These are phyloP conservation scores for Bufo bufo DNA, from an alignment of 2,113 vertebrate genomes.

Conservation along the genomic window DNA sequence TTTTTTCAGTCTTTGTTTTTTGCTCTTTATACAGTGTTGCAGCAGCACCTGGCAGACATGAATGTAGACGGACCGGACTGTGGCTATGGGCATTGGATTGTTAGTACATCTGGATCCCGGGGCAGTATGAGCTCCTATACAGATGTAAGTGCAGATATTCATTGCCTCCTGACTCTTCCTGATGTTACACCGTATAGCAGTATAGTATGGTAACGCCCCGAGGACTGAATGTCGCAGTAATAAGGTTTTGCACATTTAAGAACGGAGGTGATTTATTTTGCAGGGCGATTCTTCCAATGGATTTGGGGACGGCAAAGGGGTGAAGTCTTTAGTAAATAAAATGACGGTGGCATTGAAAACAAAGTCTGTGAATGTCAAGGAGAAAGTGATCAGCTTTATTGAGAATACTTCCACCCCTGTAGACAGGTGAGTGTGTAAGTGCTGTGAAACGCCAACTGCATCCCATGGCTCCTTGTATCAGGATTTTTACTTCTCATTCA, in stretches of 20 bases:
- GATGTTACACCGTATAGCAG: too few species aligned
- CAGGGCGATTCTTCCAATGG: slow-evolving; percentile 88
- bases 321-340: slow-evolving; percentile 98
- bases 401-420: slow-evolving; percentile 97
- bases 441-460: not conserved
- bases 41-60: slow-evolving; percentile 97
- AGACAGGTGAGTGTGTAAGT: slow-evolving; percentile 79
- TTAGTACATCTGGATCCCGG: slow-evolving; percentile 93
- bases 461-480: too few species aligned
- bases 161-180: too few species aligned
- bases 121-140: slow-evolving; percentile 83
- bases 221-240: not conserved
- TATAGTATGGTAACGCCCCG: too few species aligned
- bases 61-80: slow-evolving; percentile 95
- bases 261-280: slow-evolving; percentile 40
- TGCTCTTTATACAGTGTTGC: slow-evolving; percentile 78
- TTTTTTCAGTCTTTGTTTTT: not conserved
- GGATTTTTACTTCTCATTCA: too few species aligned
- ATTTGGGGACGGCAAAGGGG: slow-evolving; percentile 87
- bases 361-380: slow-evolving; percentile 96
- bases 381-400: slow-evolving; percentile 99
- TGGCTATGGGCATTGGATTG: slow-evolving; percentile 96
- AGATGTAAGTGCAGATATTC: slow-evolving; percentile 79
- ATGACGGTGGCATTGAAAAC: slow-evolving; percentile 98
- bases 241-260: slow-evolving; percentile 57